Percentiles rank a stretch among this genome's conserved stretches.
These are phyloP conservation scores for Sebastes alutus DNA, from an alignment of 2,797 vertebrate species.

Conservation along the genomic window DNA sequence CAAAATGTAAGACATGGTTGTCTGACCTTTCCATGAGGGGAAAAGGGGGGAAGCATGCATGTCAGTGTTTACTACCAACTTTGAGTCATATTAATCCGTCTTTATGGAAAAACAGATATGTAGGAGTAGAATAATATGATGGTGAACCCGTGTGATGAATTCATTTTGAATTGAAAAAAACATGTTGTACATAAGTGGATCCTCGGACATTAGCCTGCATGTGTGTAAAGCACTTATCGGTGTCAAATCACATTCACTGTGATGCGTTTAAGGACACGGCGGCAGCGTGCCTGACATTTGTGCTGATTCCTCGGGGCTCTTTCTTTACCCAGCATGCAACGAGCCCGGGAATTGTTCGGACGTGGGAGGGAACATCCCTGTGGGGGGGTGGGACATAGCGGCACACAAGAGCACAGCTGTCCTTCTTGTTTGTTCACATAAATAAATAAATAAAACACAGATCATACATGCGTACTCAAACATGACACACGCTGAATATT, in stretches of 20 bases:
- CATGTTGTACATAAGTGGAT: not conserved
- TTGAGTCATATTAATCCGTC: not conserved
- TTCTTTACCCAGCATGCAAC: constrained; percentile 39
- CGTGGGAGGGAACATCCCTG: constrained; percentile 59
- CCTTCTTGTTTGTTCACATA: constrained; percentile 10
- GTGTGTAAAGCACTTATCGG: not conserved
- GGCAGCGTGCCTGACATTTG: constrained; percentile 55
- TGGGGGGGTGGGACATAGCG: constrained; percentile 31
- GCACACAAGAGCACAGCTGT: constrained; percentile 23
- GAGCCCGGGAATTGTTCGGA: constrained; percentile 35
- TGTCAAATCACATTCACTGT: constrained; percentile 55
- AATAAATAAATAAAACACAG: not conserved
- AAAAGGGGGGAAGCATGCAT: not conserved
- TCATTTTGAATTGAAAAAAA: not conserved
- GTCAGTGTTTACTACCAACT: not conserved
- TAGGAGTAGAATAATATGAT: not conserved
- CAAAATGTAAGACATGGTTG: not conserved
- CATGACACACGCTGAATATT: not conserved
- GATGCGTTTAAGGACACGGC: constrained; percentile 49
- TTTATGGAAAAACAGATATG: not conserved
- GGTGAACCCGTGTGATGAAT: not conserved
- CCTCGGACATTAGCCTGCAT: not conserved
- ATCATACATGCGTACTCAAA: not conserved
- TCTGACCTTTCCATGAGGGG: constrained; percentile 9
- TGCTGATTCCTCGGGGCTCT: constrained; percentile 46